Conservation (phyloP, 2,797 vertebrate species). For the Cygnus olor region DNA sequence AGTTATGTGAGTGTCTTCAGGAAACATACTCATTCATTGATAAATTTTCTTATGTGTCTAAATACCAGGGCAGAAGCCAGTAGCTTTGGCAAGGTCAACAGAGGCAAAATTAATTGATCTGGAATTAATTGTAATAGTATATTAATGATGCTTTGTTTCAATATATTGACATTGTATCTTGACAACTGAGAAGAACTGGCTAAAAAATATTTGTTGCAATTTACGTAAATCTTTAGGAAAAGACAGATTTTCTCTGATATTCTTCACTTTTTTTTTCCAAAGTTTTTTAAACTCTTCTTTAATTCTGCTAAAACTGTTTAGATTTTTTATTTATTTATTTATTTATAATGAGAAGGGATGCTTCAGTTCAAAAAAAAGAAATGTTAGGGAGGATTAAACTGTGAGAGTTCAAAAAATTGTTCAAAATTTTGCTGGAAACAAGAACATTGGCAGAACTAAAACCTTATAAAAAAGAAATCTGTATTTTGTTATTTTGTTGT, state of each 20-base stretch:
- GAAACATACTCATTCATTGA: background rate
- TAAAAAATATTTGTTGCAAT: background rate
- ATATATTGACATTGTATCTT: background rate
- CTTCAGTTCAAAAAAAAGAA: background rate
- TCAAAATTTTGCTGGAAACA: background rate
- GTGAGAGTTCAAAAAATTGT: accelerated
- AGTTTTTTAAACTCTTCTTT: background rate
- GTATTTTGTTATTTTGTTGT: no score
- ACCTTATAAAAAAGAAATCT: background rate
- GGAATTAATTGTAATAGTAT: background rate
- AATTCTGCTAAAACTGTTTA: background rate
- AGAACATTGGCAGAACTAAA: background rate
- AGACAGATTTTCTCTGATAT: background rate
- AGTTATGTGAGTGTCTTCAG: background rate
- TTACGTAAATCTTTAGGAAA: background rate
- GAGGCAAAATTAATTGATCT: background rate
- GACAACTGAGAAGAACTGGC: background rate
- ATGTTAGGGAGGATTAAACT: background rate
- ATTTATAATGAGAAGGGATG: background rate
- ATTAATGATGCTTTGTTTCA: background rate
- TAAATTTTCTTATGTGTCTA: background rate
- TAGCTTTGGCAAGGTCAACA: background rate
- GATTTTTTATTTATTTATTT: background rate
- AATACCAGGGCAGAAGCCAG: background rate
- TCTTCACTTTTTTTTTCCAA: background rate